Percentiles rank a stretch among this genome's conserved stretches.
phyloP scores from a whole-genome alignment of 2,113 vertebrate species.

The Meriones unguiculatus region DNA sequence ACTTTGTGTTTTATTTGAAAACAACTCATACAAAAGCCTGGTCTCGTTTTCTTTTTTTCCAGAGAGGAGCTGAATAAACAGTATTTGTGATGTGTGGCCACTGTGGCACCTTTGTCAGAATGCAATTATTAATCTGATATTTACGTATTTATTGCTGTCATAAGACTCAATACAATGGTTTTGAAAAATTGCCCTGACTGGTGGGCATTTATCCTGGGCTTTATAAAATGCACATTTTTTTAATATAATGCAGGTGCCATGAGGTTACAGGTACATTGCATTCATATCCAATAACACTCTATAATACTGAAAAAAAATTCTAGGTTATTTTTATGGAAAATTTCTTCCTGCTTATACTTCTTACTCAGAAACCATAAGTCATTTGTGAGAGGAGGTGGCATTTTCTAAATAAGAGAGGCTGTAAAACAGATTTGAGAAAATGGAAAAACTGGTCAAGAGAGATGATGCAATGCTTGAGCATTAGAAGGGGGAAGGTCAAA shows the following conservation, averaged over 20 bases:
- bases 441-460: conserved; percentile 32
- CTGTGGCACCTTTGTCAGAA: conserved; percentile 71
- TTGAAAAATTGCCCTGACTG: conserved; percentile 81
- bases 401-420: conserved; percentile 63
- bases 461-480: background rate
- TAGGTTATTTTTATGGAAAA: conserved; percentile 69
- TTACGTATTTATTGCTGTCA: conserved; percentile 81
- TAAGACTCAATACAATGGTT: conserved; percentile 77
- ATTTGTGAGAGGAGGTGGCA: conserved; percentile 37
- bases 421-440: conserved; percentile 52
- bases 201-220: conserved; percentile 26
- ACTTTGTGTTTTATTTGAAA: conserved; percentile 52
- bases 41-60: background rate
- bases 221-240: conserved; percentile 78
- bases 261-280: conserved; percentile 48
- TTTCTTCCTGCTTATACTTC: conserved; percentile 64
- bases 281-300: conserved; percentile 75
- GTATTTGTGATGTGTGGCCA: conserved; percentile 65
- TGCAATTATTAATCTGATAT: conserved; percentile 84
- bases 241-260: conserved; percentile 57
- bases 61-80: conserved; percentile 77
- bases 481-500: no score
- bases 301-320: conserved; percentile 68
- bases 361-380: conserved; percentile 61
- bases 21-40: conserved; percentile 33